Evolutionary conservation across 1,140 invertebrate genomes (phyloP).

Genomic region (Leptinotarsa lineolata): DNA sequence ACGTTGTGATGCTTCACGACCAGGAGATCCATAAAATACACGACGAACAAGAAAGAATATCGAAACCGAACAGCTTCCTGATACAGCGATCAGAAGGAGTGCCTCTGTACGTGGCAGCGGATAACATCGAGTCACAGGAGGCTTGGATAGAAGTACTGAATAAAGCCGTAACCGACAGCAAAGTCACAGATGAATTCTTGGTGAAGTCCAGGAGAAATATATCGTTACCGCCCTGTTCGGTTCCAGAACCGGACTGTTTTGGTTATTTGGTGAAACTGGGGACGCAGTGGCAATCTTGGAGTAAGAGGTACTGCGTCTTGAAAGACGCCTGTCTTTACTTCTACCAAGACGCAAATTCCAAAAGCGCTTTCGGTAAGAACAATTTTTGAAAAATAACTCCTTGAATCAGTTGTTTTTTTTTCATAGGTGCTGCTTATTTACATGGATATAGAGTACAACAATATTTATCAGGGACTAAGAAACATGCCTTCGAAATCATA

Average conservation of each 20-base stretch:
- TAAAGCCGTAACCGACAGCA: constrained; percentile 68
- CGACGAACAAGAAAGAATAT: constrained; percentile 60
- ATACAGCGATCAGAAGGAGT: constrained; percentile 78
- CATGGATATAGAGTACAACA: constrained; percentile 91
- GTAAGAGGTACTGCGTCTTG: constrained; percentile 88
- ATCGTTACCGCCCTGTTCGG: constrained; percentile 70
- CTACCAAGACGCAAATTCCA: constrained; percentile 85
- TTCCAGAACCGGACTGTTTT: constrained; percentile 85
- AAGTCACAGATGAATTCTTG: constrained; percentile 71
- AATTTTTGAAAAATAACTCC: not conserved
- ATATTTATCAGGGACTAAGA: constrained; percentile 75
- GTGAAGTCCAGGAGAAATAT: constrained; percentile 72
- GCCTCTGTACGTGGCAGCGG: constrained; percentile 79
- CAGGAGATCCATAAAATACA: constrained; percentile 75
- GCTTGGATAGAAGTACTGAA: constrained; percentile 78
- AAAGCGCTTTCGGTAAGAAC: constrained; percentile 77
- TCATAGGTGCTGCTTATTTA: constrained; percentile 81
- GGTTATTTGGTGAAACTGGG: constrained; percentile 86
- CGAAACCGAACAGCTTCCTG: constrained; percentile 67
- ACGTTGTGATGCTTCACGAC: constrained; percentile 83
- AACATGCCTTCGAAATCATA: constrained; percentile 88
- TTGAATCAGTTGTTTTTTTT: constrained; percentile 10
- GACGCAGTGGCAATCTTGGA: constrained; percentile 83
- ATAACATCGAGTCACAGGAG: constrained; percentile 72
- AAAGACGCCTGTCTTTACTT: constrained; percentile 96